A percentile compares a stretch with the other conserved stretches of the same genome.
Conservation (phyloP, 2,113 vertebrate genomes). For the Bujurquina vittata region DNA sequence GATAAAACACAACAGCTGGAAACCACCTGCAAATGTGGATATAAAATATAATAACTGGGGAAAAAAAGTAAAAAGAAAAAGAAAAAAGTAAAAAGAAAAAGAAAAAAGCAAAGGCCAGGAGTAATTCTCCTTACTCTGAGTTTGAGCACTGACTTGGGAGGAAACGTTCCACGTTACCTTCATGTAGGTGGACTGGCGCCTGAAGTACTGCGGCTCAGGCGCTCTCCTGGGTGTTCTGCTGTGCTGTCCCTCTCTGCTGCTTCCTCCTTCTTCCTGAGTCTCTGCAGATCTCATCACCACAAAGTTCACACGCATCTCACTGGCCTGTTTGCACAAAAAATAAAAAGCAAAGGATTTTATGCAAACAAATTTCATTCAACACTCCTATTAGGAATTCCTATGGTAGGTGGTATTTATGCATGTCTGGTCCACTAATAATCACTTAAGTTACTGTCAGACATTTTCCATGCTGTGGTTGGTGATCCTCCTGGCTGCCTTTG, state of each 20-base stretch:
- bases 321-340: slow-evolving; percentile 75
- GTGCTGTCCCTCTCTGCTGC: slow-evolving; percentile 76
- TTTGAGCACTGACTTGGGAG: background rate
- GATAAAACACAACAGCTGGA: slow-evolving; percentile 22
- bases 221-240: slow-evolving; percentile 76
- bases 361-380: background rate
- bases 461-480: background rate
- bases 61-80: too few relatives aligned
- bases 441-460: background rate
- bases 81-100: rapidly evolving
- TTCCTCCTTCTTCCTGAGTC: slow-evolving; percentile 79
- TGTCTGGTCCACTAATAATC: background rate
- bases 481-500: background rate
- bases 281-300: slow-evolving; percentile 86
- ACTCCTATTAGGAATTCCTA: background rate
- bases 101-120: background rate
- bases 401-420: background rate
- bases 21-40: background rate
- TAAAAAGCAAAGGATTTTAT: background rate
- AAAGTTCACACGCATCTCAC: slow-evolving; percentile 90
- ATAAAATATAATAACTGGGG: rapidly evolving
- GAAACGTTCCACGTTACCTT: slow-evolving; percentile 75
- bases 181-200: slow-evolving; percentile 82
- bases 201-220: slow-evolving; percentile 82
- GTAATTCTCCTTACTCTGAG: background rate